Conservation (phyloP, 2,888 invertebrate genomes). For the Electrophaes corylata region DNA sequence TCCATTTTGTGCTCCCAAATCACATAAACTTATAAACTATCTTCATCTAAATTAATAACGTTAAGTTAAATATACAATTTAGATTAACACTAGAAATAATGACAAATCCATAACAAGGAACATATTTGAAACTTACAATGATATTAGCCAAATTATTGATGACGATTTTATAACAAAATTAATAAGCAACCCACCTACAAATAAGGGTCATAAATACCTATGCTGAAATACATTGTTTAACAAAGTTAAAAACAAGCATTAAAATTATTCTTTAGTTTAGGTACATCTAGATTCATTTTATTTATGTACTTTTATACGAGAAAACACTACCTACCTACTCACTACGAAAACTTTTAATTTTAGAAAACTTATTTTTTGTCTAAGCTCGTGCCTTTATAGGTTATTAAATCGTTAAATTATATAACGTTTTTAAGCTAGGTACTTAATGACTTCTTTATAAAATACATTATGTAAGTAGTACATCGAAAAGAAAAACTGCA, state of each 20-base stretch:
- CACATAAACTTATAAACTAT: constrained; percentile 37
- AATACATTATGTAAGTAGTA: constrained; percentile 4
- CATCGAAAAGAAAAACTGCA: background rate
- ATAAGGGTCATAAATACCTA: too few species aligned
- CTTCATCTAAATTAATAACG: constrained; percentile 22
- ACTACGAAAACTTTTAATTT: background rate
- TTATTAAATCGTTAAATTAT: constrained; percentile 23
- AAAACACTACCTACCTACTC: background rate
- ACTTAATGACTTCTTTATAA: constrained; percentile 20
- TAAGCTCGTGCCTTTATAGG: constrained; percentile 72
- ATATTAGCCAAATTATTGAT: constrained; percentile 5
- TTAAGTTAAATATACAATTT: constrained; percentile 49
- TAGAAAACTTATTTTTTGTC: constrained; percentile 27
- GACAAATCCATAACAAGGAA: constrained; percentile 77
- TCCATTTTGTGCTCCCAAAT: constrained; percentile 68
- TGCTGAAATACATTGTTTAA: background rate
- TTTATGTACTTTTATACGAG: background rate
- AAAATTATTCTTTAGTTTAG: too few species aligned
- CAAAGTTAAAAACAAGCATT: background rate
- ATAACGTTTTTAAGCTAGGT: constrained; percentile 1
- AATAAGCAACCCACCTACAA: too few species aligned
- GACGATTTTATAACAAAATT: constrained; percentile 6
- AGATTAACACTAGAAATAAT: constrained; percentile 50
- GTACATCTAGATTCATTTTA: too few species aligned
- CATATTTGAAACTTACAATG: constrained; percentile 46